These are phyloP conservation scores for Protobothrops mucrosquamatus DNA, from an alignment of 2,113 vertebrate genomes.

Conservation along the genomic window DNA sequence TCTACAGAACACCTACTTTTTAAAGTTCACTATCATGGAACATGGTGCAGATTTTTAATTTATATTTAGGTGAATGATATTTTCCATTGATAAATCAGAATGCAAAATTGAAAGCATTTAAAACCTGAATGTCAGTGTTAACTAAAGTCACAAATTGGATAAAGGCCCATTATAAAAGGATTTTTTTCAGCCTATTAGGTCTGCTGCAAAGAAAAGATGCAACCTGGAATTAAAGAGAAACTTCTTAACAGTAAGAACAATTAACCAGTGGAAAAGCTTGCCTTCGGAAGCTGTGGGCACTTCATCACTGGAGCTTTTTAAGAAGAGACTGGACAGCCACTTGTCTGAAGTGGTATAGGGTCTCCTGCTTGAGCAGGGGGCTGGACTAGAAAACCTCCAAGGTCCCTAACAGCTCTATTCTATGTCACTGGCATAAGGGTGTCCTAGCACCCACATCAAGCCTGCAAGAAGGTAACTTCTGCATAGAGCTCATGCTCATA, in stretches of 20 bases:
- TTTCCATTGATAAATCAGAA: constrained; percentile 2
- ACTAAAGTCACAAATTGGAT: neutral
- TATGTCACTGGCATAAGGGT: no score
- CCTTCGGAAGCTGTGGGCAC: no score
- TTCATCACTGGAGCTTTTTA: no score
- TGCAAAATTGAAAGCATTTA: neutral
- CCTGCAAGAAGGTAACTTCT: neutral
- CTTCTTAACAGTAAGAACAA: no score
- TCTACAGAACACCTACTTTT: constrained; percentile 3
- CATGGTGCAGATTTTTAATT: neutral
- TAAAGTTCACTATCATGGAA: neutral
- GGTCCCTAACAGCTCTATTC: no score
- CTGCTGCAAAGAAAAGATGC: neutral
- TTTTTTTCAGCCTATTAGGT: neutral
- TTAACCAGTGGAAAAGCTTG: no score
- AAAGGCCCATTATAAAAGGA: rapidly evolving
- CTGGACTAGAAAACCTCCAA: no score
- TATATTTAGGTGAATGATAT: neutral
- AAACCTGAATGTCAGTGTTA: neutral
- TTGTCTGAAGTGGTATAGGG: no score
- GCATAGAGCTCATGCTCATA: neutral
- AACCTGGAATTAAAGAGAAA: no score
- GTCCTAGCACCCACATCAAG: neutral
- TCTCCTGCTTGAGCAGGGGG: no score
- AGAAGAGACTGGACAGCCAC: no score